Base-by-base conservation (phyloP, 2,113 vertebrate genomes). In the Chaetodon trifascialis region DNA sequence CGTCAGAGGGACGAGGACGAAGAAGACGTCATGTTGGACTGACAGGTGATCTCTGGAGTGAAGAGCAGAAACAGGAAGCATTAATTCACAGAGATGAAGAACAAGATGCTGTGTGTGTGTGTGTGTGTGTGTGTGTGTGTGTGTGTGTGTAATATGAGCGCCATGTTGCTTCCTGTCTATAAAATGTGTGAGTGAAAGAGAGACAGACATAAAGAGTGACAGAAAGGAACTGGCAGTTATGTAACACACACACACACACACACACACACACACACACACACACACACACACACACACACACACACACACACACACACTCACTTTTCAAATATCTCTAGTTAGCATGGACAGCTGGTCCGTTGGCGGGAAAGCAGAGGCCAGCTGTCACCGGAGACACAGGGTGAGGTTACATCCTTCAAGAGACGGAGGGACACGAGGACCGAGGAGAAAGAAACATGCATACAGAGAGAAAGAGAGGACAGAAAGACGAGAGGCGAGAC, bases 351-450 rank as follows among this genome's bases (percentile, higher is more conserved):
- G 91, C 91, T 93, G 92, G 75, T 86, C 30, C 7, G 78, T 89
- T 91, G 88, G 89, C 85, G 90, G 86, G 88, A 92, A 91, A 93
- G 49, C 78, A 71, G 68, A 76, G 82, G 73, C 81, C 90, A 89
- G 89, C 91, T 89, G 90, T 90, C 85, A 82, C 65, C 52, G 72
- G 49, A 71, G 73, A 54, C 51, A 42, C 55, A 40, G 36, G 54
- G 30, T 5, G 38, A 16, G 19, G 17, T 16, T 36, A 12, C n/a
- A 66, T 40, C 38, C 25, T 16, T 55, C 0, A 8, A 19, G 42
- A 63, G 62, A 17, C 0, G n/a, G n/a, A 38, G 15, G 49, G 25
- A 62, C 12, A 44, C 11, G 12, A 44, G 6, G 12, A 70, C 58
- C 12, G 34, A 38, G 59, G 17, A 70, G 51, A 75, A 16, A 30